Percentiles rank a stretch among this genome's conserved stretches.
These are phyloP conservation scores for Tyria jacobaeae DNA, from an alignment of 2,888 invertebrate genomes.

Conservation along the genomic window DNA sequence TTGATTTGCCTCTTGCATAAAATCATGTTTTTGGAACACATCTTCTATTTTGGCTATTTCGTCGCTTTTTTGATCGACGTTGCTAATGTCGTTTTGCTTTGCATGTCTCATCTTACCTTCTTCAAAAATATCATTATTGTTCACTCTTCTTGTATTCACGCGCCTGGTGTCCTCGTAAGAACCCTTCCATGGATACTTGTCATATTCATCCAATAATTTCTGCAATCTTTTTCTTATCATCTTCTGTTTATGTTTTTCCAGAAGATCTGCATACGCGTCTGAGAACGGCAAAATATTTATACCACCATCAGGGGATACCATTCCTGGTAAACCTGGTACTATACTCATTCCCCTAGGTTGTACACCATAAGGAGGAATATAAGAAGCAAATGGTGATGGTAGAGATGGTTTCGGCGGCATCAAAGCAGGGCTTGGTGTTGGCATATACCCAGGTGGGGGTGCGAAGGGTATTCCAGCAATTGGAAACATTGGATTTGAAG, in stretches of 20 bases:
- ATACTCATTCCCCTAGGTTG: constrained; percentile 53
- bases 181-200: neutral
- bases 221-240: constrained; percentile 62
- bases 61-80: neutral
- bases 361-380: constrained; percentile 14
- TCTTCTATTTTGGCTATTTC: neutral
- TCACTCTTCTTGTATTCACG: neutral
- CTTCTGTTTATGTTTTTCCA: constrained; percentile 71
- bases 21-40: constrained; percentile 3
- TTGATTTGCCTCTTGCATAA: neutral
- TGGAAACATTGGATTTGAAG: constrained; percentile 52
- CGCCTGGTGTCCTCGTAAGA: neutral
- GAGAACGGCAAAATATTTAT: constrained; percentile 79
- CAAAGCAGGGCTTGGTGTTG: neutral
- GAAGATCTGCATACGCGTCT: constrained; percentile 71
- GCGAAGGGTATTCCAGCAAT: constrained; percentile 32
- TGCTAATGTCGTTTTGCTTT: neutral
- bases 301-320: constrained; percentile 70
- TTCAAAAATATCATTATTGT: neutral
- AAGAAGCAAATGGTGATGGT: constrained; percentile 14
- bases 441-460: constrained; percentile 1
- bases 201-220: constrained; percentile 36
- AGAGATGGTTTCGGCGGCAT: constrained; percentile 7
- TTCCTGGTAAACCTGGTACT: constrained; percentile 71
- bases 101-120: neutral